Evolutionary conservation across 53 echinoderm and acorn worm species (phyloP).

Genomic region (Echinometra lucunter): DNA sequence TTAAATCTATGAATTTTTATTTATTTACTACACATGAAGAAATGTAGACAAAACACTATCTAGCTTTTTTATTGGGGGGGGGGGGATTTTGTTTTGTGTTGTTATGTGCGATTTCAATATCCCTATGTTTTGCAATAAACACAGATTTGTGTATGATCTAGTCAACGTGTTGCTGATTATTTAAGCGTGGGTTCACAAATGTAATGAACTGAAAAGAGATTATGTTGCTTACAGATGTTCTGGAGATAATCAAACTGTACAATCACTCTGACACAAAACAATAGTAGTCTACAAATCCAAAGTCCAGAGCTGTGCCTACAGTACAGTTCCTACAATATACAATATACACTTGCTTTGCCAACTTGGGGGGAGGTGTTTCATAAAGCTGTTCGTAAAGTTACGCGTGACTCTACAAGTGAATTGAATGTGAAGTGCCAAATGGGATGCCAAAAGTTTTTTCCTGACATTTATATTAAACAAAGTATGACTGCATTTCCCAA

Average conservation of each 20-base stretch:
- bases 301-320: background rate
- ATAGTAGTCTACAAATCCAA: background rate
- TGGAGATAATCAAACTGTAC: background rate
- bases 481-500: too few species aligned
- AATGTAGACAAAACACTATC: too few species aligned
- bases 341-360: background rate
- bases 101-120: background rate
- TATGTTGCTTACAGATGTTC: background rate
- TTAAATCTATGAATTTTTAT: too few species aligned
- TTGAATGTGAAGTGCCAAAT: too few species aligned
- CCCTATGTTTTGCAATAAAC: background rate
- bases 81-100: background rate
- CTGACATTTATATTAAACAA: too few species aligned
- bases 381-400: too few species aligned
- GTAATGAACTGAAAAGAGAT: background rate
- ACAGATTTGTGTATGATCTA: background rate
- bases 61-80: background rate
- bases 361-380: too few species aligned
- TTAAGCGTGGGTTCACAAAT: background rate
- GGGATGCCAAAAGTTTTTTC: too few species aligned
- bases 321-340: too few species aligned
- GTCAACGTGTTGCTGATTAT: background rate
- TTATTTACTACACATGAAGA: too few species aligned
- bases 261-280: background rate
- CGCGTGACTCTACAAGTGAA: too few species aligned